Conservation (phyloP, 2,113 vertebrate genomes). For the Paracanthobrama guichenoti region DNA sequence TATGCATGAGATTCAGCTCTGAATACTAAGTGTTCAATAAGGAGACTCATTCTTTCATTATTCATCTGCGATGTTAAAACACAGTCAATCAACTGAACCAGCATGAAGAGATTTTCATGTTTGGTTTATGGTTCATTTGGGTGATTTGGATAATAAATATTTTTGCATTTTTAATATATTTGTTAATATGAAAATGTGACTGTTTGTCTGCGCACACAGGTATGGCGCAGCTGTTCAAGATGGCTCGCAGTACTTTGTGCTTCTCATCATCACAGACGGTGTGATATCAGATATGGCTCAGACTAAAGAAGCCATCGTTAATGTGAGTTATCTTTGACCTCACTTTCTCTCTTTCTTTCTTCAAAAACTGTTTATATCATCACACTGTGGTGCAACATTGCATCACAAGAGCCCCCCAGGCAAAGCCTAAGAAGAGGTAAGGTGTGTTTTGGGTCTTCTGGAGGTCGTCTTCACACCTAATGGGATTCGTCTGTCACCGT, state of each 20-base stretch:
- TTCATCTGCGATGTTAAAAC: conserved; percentile 10
- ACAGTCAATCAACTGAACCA: neutral
- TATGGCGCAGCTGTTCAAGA: conserved; percentile 86
- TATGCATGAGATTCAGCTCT: conserved; percentile 23
- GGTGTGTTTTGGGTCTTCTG: neutral
- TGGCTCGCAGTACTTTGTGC: conserved; percentile 90
- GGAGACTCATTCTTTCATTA: conserved; percentile 1
- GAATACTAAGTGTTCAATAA: conserved; percentile 28
- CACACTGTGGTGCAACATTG: neutral
- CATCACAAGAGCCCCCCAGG: conserved; percentile 7
- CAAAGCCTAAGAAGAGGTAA: conserved; percentile 11
- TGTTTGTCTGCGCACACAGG: conserved; percentile 61
- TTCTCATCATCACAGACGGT: conserved; percentile 95
- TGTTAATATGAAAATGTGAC: neutral
- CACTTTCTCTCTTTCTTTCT: neutral
- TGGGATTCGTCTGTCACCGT: conserved; percentile 16
- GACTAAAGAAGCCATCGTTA: conserved; percentile 97
- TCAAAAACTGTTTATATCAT: neutral
- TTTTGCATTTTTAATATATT: neutral
- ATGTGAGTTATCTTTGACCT: conserved; percentile 75
- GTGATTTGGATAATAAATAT: neutral
- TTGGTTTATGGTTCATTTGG: conserved; percentile 7
- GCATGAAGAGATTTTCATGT: neutral
- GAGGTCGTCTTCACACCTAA: conserved; percentile 21
- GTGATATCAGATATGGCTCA: conserved; percentile 98